Conservation (phyloP, 2,797 vertebrate species). For the Vespertilio murinus region DNA sequence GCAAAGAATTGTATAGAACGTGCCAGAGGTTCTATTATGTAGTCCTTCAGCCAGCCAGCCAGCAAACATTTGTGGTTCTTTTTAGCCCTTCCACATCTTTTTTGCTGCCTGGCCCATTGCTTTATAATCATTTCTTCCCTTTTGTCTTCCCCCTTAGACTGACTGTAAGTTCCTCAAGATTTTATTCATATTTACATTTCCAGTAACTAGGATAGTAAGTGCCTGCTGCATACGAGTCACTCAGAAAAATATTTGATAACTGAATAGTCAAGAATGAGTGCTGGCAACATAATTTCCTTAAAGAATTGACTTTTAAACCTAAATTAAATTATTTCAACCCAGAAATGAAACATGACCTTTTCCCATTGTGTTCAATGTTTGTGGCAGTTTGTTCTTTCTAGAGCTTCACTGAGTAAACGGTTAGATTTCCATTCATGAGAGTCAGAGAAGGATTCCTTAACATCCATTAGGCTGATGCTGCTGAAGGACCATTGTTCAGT, state of each 20-base stretch:
- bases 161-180: not conserved
- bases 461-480: conserved; percentile 4
- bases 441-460: conserved; percentile 52
- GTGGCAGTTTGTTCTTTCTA: not conserved
- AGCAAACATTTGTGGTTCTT: not conserved
- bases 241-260: conserved; percentile 28
- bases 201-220: not conserved
- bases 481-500: conserved; percentile 41
- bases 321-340: conserved; percentile 43
- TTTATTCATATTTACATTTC: conserved; percentile 1
- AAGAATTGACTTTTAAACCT: conserved; percentile 36
- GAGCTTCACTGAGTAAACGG: conserved; percentile 21
- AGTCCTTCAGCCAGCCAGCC: conserved; percentile 4
- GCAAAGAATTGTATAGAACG: conserved; percentile 34
- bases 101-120: not conserved
- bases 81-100: not conserved
- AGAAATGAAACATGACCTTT: conserved; percentile 44
- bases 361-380: not conserved
- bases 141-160: not conserved
- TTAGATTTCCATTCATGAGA: conserved; percentile 48
- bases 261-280: not conserved
- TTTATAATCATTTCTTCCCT: not conserved
- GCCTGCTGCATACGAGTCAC: not conserved
- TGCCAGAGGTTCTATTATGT: not conserved
- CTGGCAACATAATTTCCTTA: not conserved